Evolutionary conservation across 1,140 invertebrate genomes (phyloP).

Genomic region (Drosophila miranda): DNA sequence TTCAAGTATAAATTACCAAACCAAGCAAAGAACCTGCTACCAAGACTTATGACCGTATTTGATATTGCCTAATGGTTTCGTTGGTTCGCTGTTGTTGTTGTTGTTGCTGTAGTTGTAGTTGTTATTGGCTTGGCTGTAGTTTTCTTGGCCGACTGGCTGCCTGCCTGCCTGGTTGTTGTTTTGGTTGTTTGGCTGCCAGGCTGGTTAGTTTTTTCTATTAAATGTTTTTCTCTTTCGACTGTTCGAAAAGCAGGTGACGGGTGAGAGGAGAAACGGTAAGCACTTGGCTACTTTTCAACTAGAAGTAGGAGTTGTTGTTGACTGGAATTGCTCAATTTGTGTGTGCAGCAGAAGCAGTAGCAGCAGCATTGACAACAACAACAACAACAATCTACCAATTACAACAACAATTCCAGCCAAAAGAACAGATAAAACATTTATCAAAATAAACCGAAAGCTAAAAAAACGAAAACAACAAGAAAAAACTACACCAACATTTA

Average conservation of each 20-base stretch:
- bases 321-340: conserved; percentile 80
- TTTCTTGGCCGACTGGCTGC: conserved; percentile 11
- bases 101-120: conserved; percentile 21
- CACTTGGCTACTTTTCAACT: conserved; percentile 74
- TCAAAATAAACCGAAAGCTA: too few species aligned
- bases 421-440: too few species aligned
- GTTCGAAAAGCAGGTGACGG: conserved; percentile 21
- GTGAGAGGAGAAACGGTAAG: conserved; percentile 33
- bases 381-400: conserved; percentile 17
- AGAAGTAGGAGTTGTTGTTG: conserved; percentile 79
- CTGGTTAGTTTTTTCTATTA: conserved; percentile 65
- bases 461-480: too few species aligned
- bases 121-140: conserved; percentile 2
- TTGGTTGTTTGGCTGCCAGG: conserved; percentile 24
- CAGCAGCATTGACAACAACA: conserved; percentile 24
- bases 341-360: conserved; percentile 42
- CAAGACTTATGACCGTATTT: conserved; percentile 75
- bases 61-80: conserved; percentile 70
- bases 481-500: too few species aligned
- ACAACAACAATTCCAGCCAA: too few species aligned
- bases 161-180: conserved; percentile 32
- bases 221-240: conserved; percentile 62
- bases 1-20: conserved; percentile 70
- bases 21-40: conserved; percentile 74
- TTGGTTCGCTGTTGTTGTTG: conserved; percentile 38